Conservation (phyloP, 2,888 invertebrate species). For the Elmis aenea region DNA sequence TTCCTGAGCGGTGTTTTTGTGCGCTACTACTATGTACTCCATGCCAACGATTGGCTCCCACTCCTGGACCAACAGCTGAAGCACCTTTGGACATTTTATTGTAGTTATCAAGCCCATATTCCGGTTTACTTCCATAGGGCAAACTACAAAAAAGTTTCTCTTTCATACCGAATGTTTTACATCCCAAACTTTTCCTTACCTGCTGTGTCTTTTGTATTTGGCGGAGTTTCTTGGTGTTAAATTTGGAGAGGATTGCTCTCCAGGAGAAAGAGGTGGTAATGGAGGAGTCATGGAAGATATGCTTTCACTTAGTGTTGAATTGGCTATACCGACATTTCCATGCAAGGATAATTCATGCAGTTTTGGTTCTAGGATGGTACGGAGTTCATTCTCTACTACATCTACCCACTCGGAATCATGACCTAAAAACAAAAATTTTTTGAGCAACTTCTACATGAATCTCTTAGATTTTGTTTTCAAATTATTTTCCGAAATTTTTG, state of each 20-base stretch:
- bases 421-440: too few relatives aligned
- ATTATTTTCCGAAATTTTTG: too few relatives aligned
- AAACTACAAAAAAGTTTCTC: slow-evolving; percentile 47
- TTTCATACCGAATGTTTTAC: neutral
- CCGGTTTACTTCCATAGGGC: slow-evolving; percentile 59
- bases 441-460: too few relatives aligned
- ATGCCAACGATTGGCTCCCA: slow-evolving; percentile 40
- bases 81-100: slow-evolving; percentile 39
- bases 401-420: slow-evolving; percentile 78
- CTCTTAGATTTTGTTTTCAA: too few relatives aligned
- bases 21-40: slow-evolving; percentile 29
- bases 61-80: slow-evolving; percentile 20
- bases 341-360: slow-evolving; percentile 58
- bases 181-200: slow-evolving; percentile 24
- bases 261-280: slow-evolving; percentile 70
- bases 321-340: slow-evolving; percentile 54
- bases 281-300: slow-evolving; percentile 73
- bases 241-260: slow-evolving; percentile 49
- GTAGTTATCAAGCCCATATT: slow-evolving; percentile 49
- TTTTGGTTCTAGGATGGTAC: slow-evolving; percentile 72
- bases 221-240: slow-evolving; percentile 46
- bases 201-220: slow-evolving; percentile 45
- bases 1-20: slow-evolving; percentile 51
- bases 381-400: slow-evolving; percentile 72
- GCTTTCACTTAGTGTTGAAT: slow-evolving; percentile 62